Percentiles rank a stretch among this genome's conserved stretches.
Conservation (phyloP, 2,888 invertebrate species). For the Rhaphigaster nebulosa region DNA sequence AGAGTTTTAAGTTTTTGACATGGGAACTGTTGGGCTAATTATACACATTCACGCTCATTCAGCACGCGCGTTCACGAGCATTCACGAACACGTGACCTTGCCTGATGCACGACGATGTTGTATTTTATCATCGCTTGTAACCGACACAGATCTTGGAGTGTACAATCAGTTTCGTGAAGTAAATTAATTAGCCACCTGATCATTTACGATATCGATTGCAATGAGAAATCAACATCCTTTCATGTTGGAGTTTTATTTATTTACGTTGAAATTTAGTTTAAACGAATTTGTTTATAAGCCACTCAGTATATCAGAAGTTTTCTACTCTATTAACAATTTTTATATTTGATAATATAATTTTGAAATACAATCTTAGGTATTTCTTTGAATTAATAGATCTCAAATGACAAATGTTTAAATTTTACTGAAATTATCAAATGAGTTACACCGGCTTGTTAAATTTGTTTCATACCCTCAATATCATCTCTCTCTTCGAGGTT, state of each 20-base stretch:
- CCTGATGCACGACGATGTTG: slow-evolving; percentile 25
- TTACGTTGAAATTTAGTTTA: neutral
- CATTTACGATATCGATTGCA: neutral
- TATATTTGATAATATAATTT: no score
- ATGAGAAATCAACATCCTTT: neutral
- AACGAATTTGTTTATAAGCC: no score
- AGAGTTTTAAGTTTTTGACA: neutral
- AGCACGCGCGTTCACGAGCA: slow-evolving; percentile 14
- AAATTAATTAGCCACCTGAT: slow-evolving; percentile 27
- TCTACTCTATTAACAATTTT: no score
- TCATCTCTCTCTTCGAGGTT: no score
- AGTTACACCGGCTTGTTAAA: no score
- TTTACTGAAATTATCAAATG: no score
- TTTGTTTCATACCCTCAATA: no score
- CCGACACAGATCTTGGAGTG: neutral
- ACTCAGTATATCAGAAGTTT: no score
- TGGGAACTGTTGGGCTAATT: slow-evolving; percentile 1
- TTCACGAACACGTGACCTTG: slow-evolving; percentile 39
- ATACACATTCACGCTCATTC: neutral
- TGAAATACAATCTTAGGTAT: no score
- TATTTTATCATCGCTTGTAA: neutral
- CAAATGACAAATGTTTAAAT: no score
- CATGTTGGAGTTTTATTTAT: neutral
- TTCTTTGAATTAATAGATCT: no score
- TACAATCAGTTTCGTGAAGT: slow-evolving; percentile 33